Percentiles rank a stretch among this genome's conserved stretches.
phyloP scores from a whole-genome alignment of 53 echinoderm and acorn worm species.

The Zoroaster sp. region DNA sequence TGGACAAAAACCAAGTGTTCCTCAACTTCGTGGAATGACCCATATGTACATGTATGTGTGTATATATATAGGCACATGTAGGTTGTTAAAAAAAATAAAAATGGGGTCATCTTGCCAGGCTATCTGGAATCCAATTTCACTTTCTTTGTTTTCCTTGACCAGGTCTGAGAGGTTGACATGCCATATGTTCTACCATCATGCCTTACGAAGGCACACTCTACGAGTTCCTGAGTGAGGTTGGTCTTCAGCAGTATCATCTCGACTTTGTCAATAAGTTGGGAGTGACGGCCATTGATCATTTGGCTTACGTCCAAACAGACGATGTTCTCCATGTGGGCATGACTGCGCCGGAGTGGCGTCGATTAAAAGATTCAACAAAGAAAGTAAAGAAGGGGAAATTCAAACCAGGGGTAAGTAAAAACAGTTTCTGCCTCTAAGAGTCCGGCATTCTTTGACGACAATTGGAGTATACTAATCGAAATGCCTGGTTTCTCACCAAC shows the following conservation, averaged over 20 bases:
- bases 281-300: conserved; percentile 89
- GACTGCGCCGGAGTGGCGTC: conserved; percentile 91
- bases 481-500: no score
- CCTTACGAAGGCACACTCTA: conserved; percentile 80
- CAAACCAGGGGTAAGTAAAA: conserved; percentile 23
- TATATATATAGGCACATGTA: not conserved
- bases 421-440: not conserved
- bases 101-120: no score
- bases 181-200: conserved; percentile 48
- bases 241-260: conserved; percentile 90
- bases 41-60: not conserved
- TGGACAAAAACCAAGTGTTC: not conserved
- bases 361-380: conserved; percentile 90
- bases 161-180: conserved; percentile 11
- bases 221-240: conserved; percentile 81
- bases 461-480: no score
- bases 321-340: conserved; percentile 90
- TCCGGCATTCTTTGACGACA: no score
- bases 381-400: conserved; percentile 77
- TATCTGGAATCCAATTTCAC: no score
- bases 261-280: conserved; percentile 92
- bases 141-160: not conserved
- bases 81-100: not conserved
- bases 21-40: not conserved
- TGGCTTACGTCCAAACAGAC: conserved; percentile 86